Conservation (phyloP, 2,113 vertebrate genomes). For the Rhabdornis inornatus region DNA sequence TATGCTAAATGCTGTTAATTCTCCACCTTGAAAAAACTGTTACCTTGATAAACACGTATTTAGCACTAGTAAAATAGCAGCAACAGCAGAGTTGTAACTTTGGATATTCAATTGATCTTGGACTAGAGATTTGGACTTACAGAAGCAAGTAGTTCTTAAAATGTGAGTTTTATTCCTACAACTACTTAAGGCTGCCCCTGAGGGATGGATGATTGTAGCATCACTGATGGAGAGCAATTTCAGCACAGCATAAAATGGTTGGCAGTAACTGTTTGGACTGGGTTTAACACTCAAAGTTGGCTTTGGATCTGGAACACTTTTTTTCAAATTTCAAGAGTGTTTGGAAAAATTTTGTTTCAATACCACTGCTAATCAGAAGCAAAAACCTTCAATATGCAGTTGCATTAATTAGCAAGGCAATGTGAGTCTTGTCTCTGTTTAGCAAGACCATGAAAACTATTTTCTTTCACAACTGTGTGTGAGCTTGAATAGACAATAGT, state of each 20-base stretch:
- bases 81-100: not conserved
- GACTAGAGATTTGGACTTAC: not conserved
- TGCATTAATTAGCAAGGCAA: not conserved
- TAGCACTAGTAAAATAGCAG: not conserved
- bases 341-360: not conserved
- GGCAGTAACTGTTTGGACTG: not conserved
- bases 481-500: not conserved
- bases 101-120: not conserved
- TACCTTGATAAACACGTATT: not conserved
- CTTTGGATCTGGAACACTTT: not conserved
- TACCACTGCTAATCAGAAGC: not conserved
- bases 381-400: not conserved
- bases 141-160: not conserved
- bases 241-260: not conserved
- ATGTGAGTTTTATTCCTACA: not conserved
- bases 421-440: not conserved
- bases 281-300: not conserved
- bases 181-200: not conserved
- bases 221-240: not conserved
- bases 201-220: not conserved
- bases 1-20: not conserved
- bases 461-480: not conserved
- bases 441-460: not conserved
- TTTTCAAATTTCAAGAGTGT: not conserved
- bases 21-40: not conserved